Conservation (phyloP, 2,888 invertebrate genomes). For the Dioctria linearis region DNA sequence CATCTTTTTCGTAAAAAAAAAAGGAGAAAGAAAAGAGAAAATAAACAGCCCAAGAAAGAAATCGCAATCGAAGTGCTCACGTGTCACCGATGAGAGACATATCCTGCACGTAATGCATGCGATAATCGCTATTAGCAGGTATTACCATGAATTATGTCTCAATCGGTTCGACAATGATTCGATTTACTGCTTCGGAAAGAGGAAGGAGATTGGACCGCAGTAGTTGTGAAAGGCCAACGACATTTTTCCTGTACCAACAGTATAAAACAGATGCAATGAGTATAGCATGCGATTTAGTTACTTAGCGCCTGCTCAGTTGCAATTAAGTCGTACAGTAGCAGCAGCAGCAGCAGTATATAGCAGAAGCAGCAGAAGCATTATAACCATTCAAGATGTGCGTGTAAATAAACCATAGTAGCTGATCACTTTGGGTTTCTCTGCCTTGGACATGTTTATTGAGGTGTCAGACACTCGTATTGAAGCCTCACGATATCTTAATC, state of each 20-base stretch:
- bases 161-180: constrained; percentile 52
- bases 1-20: too few species aligned
- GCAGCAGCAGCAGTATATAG: background rate
- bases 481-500: constrained; percentile 52
- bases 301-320: constrained; percentile 50
- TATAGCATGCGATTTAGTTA: constrained; percentile 50
- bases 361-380: too few species aligned
- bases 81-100: background rate
- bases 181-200: constrained; percentile 33
- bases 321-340: constrained; percentile 50
- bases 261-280: background rate
- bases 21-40: too few species aligned
- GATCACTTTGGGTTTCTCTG: background rate
- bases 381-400: constrained; percentile 11
- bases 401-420: constrained; percentile 31
- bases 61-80: background rate
- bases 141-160: constrained; percentile 54
- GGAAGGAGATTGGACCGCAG: background rate
- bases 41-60: too few species aligned
- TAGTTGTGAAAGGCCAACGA: constrained; percentile 32
- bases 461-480: constrained; percentile 52
- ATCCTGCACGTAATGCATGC: constrained; percentile 39
- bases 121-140: constrained; percentile 53
- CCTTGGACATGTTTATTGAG: constrained; percentile 49
- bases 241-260: constrained; percentile 13